A percentile compares a stretch with the other conserved stretches of the same genome.
These are phyloP conservation scores for Apantesis nais DNA, from an alignment of 2,888 invertebrate species.

Conservation along the genomic window DNA sequence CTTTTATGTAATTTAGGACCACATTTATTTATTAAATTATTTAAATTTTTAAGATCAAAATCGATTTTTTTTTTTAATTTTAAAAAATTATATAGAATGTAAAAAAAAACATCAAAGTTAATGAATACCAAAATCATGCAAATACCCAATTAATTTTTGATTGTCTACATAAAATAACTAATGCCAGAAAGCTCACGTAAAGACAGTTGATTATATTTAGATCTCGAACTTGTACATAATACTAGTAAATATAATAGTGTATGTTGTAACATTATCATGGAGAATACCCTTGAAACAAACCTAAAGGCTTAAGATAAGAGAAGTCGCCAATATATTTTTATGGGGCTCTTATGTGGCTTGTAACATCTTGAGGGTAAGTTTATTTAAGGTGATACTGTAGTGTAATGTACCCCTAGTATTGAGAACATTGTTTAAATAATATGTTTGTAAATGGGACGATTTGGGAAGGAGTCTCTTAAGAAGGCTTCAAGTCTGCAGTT, in stretches of 20 bases:
- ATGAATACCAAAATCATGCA: too few relatives aligned
- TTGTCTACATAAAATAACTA: neutral
- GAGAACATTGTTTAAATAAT: neutral
- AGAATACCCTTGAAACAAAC: slow-evolving; percentile 1
- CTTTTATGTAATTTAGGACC: too few relatives aligned
- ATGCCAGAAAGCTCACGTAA: neutral
- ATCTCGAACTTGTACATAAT: neutral
- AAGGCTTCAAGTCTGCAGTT: too few relatives aligned
- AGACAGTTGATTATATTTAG: too few relatives aligned
- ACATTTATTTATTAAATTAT: too few relatives aligned
- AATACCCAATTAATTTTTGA: too few relatives aligned
- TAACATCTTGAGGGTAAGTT: neutral
- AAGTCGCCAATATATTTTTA: neutral
- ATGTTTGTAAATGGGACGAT: too few relatives aligned
- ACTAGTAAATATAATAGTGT: neutral
- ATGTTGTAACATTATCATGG: neutral
- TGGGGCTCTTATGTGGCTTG: slow-evolving; percentile 1
- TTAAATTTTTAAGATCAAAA: too few relatives aligned
- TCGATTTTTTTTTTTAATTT: too few relatives aligned
- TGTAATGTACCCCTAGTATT: neutral
- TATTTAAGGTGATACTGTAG: slow-evolving; percentile 1
- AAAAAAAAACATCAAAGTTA: too few relatives aligned
- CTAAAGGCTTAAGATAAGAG: slow-evolving; percentile 6
- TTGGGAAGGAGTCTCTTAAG: too few relatives aligned
- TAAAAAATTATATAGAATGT: too few relatives aligned